Conservation (phyloP, 2,113 vertebrate species). For the Enhydra lutris region DNA sequence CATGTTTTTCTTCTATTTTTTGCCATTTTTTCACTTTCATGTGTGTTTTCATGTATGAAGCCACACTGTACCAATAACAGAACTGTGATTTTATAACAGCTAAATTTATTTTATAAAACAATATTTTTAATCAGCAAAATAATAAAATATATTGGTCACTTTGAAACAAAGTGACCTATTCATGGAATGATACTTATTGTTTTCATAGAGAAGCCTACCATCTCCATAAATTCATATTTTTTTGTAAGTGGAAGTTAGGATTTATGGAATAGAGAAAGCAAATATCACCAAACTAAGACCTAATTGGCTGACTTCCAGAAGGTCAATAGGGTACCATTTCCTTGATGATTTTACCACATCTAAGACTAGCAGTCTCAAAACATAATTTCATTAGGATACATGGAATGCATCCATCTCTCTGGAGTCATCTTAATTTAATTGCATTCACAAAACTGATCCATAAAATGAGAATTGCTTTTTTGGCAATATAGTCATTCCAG, state of each 20-base stretch:
- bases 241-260: not conserved
- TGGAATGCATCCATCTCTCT: not conserved
- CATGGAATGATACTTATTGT: not conserved
- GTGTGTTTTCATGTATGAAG: not conserved
- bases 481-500: slow-evolving; percentile 18
- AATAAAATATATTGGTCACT: not conserved
- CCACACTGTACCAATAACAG: not conserved
- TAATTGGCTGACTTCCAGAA: not conserved
- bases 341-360: slow-evolving; percentile 27
- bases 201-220: not conserved
- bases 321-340: not conserved
- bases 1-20: not conserved
- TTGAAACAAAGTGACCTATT: not conserved
- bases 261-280: not conserved
- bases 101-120: not conserved
- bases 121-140: not conserved
- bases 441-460: slow-evolving; percentile 20
- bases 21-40: not conserved
- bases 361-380: not conserved
- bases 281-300: not conserved
- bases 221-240: not conserved
- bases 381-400: slow-evolving; percentile 44
- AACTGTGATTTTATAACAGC: not conserved
- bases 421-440: slow-evolving; percentile 37
- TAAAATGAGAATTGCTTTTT: slow-evolving; percentile 49